Evolutionary conservation across 2,888 invertebrate genomes (phyloP), one percentile per base, ranked within the genome.

Genomic region (Ochropacha duplaris): DNA sequence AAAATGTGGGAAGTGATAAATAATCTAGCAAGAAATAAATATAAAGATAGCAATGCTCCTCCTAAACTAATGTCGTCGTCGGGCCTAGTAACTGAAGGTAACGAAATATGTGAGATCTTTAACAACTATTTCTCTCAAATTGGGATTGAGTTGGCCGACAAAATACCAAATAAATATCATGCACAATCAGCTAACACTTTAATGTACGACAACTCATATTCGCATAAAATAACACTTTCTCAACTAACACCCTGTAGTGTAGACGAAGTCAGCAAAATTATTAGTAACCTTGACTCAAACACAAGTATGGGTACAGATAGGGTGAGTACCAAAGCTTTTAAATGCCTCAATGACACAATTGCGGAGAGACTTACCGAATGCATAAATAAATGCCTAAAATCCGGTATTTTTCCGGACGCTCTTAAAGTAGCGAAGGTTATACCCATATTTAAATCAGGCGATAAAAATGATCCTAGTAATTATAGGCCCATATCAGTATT

Each of bases 81-180:
- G 12, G 39, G 19, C 14, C 14, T 19, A 9, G 49, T 65, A 11
- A 60, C 57, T 14, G 57, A 65, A 26, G 49, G 39, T 6, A 50
- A 39, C 11, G 54, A 59, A 28, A 60, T 67, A 9, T 66, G 69
- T 44, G 50, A 69, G 24, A 26, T 9, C 1, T 68, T 68, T 19
- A 66, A 68, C 51, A 16, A 19, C 11, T 66, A 56, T 26, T 66
- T 68, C 50, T 49, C 58, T 11, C 50, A 49, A 22, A 57, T 67
- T 19, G 64, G 68, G 9, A 9, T 44, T 1, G 49, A 36, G 8
- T 49, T 69, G 50, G 66, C 68, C 50, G 39, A 28, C 11, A 24
- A 62, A 54, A 66, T 66, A 55, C 58, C 63, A 1, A 19, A 56
- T 5, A 50, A 31, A 39, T 59, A 63, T 14, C 36, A 54, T 9